Conservation (phyloP, 2,888 invertebrate species). For the Hecatera dysodea region DNA sequence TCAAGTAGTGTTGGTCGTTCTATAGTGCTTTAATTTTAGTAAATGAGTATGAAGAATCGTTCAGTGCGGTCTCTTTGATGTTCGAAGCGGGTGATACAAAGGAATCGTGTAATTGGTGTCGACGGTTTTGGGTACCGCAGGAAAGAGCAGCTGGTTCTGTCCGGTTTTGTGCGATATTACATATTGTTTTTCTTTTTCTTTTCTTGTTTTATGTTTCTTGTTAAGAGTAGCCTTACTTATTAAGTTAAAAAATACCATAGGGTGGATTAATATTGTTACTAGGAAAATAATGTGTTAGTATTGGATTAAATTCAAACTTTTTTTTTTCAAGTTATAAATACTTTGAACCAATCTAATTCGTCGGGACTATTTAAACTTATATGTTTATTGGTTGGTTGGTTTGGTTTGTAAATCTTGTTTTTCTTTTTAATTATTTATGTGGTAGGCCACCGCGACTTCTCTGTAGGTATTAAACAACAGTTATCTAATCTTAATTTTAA, state of each 20-base stretch:
- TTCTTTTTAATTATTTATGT: not conserved
- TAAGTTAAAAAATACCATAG: not conserved
- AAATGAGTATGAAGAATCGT: conserved; percentile 89
- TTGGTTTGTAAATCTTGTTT: not conserved
- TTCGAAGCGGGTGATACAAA: conserved; percentile 80
- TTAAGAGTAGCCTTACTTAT: not conserved
- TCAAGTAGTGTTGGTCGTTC: conserved; percentile 72
- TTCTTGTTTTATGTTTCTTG: not conserved
- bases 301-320: too few species aligned
- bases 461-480: not conserved
- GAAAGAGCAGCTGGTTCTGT: conserved; percentile 63
- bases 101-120: conserved; percentile 79
- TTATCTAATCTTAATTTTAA: conserved; percentile 7
- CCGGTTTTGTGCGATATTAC: too few species aligned
- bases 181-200: not conserved
- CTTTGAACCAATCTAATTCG: too few species aligned
- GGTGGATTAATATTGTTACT: not conserved
- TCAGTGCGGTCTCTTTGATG: conserved; percentile 86
- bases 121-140: conserved; percentile 72
- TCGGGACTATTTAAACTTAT: too few species aligned
- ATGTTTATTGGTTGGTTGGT: too few species aligned
- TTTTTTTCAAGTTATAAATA: too few species aligned
- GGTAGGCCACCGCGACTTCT: not conserved
- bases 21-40: conserved; percentile 79
- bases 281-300: too few species aligned